Base-by-base conservation (phyloP, 2,797 vertebrate genomes). In the Sebastes vulpes region DNA sequence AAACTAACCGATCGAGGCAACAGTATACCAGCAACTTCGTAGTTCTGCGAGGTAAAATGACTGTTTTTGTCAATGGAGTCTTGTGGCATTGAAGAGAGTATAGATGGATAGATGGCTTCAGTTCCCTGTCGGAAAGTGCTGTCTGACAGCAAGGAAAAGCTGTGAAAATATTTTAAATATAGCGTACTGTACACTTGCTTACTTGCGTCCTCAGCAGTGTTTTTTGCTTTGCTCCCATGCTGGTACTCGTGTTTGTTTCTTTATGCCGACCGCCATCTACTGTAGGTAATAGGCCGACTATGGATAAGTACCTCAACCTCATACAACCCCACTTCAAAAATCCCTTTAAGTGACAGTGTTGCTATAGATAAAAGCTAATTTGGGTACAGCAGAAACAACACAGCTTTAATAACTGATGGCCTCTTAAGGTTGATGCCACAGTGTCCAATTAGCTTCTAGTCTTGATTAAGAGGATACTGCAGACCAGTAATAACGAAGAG, bases 361-460 rank as follows among this genome's bases (percentile, higher is more conserved):
- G 48, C 10, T 66, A n/a, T 18, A 9, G 32, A 75, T 68, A 61
- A 65, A 59, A 74, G 29, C 35, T 53, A 1, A 53, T 65, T 31
- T 6, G 9, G n/a, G n/a, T 50, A n/a, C 6, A 64, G 58, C 18
- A 57, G 64, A 50, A 81, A 58, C 21, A 63, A 77, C 48, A 60
- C 50, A 52, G 50, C 58, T 42, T 82, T 87, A 63, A 29, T 64
- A 69, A 79, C 70, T 32, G 59, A 85, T 73, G 65, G 38, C 31
- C 32, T 82, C 65, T 32, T 58, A 38, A 59, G 52, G 65, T 66
- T 81, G 61, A 65, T 31, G 11, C 67, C 32, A 20, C 10, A 5
- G 77, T 53, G 25, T 80, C 70, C 63, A 74, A 68, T 82, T 72
- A 66, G 42, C 48, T 53, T 81, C 69, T 72, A 14, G 54, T 69